Evolutionary conservation across 2,797 vertebrate genomes (phyloP), one percentile per base, ranked within the genome.

Genomic region (Erethizon dorsatum): DNA sequence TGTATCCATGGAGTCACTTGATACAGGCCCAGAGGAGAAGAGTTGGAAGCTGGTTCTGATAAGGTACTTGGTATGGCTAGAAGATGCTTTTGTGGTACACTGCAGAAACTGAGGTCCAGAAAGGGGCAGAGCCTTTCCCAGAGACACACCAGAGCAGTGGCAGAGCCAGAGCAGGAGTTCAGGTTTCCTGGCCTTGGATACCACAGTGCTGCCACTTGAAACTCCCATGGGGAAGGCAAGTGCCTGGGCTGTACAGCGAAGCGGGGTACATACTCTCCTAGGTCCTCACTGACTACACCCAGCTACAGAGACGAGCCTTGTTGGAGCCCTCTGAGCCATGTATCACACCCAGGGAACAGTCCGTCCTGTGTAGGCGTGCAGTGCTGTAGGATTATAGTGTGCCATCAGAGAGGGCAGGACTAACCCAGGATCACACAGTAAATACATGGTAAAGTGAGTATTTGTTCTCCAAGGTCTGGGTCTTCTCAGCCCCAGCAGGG

Each of bases 81-180:
- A 90, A 94, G n/a, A 91, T 93, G 82, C 31, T 94, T 97, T 41
- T n/a, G 14, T 77, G 75, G 73, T 78, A 22, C 37, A 86, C 45
- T n/a, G 63, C 33, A 37, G 45, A 83, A 87, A 88, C 0, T 56
- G 90, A 90, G 26, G 54, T 33, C 65, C 69, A 94, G n/a, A 75
- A 54, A 52, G 10, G 26, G 63, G 20, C 18, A 80, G 59, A 57
- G 52, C 10, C 85, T 92, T 96, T 61, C 26, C 50, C 77, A 94
- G 45, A 91, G 13, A 79, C 11, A 89, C 17, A 67, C 2, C 71
- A 73, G 50, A 57, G 24, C 6, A 56, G 8, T 41, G 26, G 24
- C 63, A 77, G 69, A 87, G 50, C 56, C 59, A 56, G 67, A n/a
- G 8, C 17, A 69, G 57, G 57, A 57, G 26, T 50, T 33, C 37